These are phyloP conservation scores for Bubo scandiacus DNA, from an alignment of 2,113 vertebrate species.

Conservation along the genomic window DNA sequence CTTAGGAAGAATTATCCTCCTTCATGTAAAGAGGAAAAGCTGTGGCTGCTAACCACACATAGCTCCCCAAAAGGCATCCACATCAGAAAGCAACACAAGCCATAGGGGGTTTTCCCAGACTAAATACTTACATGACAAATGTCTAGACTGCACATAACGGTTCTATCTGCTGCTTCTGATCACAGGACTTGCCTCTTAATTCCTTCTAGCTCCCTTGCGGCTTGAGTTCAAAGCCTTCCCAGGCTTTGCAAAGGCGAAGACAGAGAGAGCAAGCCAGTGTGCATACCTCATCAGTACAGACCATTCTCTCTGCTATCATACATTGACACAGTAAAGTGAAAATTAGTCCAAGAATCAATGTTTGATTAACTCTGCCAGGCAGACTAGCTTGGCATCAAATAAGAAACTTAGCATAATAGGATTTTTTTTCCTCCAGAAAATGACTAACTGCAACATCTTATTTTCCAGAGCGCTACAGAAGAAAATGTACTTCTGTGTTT, in stretches of 20 bases:
- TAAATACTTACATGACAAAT: background rate
- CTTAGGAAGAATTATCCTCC: background rate
- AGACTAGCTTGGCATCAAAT: background rate
- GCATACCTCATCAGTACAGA: background rate
- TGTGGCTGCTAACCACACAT: background rate
- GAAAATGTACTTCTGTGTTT: constrained; percentile 17
- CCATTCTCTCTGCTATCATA: background rate
- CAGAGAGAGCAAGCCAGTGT: background rate
- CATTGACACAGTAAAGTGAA: constrained; percentile 27
- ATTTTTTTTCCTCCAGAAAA: background rate
- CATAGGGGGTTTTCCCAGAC: background rate
- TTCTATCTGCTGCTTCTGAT: background rate
- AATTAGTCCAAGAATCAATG: constrained; percentile 33
- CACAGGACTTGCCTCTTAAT: background rate
- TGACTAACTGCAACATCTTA: background rate
- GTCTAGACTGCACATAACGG: background rate
- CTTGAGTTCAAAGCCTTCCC: background rate
- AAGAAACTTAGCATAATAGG: constrained; percentile 16
- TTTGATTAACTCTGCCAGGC: constrained; percentile 50
- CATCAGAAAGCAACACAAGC: background rate
- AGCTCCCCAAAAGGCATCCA: background rate
- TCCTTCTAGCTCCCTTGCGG: background rate
- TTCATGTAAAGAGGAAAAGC: background rate
- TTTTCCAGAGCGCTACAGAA: constrained; percentile 12
- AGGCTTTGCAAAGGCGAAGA: background rate